Percentiles rank a stretch among this genome's conserved stretches.
These are phyloP conservation scores for Pituophis catenifer DNA, from an alignment of 2,113 vertebrate genomes.

Conservation along the genomic window DNA sequence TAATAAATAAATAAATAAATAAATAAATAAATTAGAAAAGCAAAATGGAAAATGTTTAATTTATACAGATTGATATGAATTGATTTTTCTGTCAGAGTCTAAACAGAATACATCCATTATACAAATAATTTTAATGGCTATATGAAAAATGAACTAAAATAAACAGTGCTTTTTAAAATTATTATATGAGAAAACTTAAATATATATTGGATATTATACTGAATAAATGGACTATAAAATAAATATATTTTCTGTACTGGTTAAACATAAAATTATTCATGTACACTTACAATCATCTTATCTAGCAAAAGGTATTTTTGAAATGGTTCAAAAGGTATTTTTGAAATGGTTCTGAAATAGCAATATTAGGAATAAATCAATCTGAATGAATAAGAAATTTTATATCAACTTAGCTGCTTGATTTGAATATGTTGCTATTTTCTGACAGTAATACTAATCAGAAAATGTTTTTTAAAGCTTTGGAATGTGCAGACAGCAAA, in stretches of 20 bases:
- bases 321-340: background rate
- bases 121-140: background rate
- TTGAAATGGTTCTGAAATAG: too few species aligned
- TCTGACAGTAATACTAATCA: background rate
- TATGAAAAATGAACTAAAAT: background rate
- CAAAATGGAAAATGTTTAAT: background rate
- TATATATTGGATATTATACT: background rate
- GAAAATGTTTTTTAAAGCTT: constrained; percentile 70
- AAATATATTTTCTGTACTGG: background rate
- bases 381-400: background rate
- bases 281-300: background rate
- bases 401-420: background rate
- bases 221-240: background rate
- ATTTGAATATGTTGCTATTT: background rate
- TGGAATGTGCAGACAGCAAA: constrained; percentile 83
- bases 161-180: background rate
- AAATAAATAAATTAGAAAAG: too few species aligned
- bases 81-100: background rate
- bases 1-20: too few species aligned
- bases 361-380: background rate
- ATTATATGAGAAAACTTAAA: background rate
- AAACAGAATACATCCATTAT: background rate
- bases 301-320: background rate
- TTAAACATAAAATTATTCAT: background rate
- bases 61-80: background rate